Evolutionary conservation across 37 sponge, comb jelly and placozoan species (phyloP), one percentile per base, ranked within the genome.

Genomic region (Petrosia ficiformis): DNA sequence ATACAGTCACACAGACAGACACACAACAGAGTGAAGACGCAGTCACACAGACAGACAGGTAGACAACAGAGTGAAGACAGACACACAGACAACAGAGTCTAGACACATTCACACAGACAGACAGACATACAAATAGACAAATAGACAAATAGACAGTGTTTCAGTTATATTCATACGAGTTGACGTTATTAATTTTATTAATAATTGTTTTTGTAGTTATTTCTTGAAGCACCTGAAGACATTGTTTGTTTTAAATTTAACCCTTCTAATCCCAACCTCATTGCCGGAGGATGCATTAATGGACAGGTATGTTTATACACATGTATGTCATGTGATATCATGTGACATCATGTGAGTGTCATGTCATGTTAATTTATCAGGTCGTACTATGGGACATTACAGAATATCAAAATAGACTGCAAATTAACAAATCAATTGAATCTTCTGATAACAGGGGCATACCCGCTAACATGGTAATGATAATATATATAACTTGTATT

Each of bases 221-320:
- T 98, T 39, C 66, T 98, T 70, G 99, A 98, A 67, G 99, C 96
- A 28, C 99, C 99, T 1, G 99, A 98, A 8, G 92, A 88, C 43
- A 77, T 97, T 37, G 54, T 70, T 40, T 88, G 89, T 71, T 97
- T 97, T 82, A 77, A 80, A 42, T 98, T 95, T 73, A 95, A 95
- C 66, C 99, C 99, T 4, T 71, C 85, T 29, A 69, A 95, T 38
- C 99, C 99, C 28, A 92, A 92, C 75, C 41, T 90, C 22, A 77
- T 98, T 10, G 91, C 82, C 8, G 99, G 91, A 8, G 99, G 99
- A 0, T 96, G 97, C 76, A 56, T 84, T 48, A 96, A 93, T 84
- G 97, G 97, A 70, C 95, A 90, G 87, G 94, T 92, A 29, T 63
- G 37, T 64, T 11, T 64, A 16, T n/a, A 22, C 75, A 73, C 19